Conservation (phyloP, 2,113 vertebrate genomes). For the Colaptes auratus region DNA sequence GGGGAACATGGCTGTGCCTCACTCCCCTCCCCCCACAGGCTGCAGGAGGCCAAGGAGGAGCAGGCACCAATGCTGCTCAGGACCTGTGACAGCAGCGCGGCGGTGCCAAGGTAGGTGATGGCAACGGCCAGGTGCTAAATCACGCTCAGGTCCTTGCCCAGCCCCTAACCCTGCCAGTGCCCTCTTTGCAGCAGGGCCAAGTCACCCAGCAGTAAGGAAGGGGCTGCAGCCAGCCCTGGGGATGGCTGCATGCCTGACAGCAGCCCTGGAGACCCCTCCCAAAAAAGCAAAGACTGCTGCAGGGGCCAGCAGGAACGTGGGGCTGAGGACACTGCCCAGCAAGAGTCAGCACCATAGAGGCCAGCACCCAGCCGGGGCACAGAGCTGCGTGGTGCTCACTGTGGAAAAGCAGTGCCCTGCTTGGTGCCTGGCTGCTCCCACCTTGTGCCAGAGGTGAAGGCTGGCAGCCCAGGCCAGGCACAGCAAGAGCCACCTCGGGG, state of each 20-base stretch:
- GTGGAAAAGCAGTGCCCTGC: rapidly evolving
- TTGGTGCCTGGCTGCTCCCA: not conserved
- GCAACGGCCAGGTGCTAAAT: rapidly evolving
- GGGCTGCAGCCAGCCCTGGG: not conserved
- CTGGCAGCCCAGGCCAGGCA: rapidly evolving
- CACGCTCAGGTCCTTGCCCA: rapidly evolving
- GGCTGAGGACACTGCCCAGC: not conserved
- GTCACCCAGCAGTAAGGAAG: not conserved
- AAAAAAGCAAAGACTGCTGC: constrained; percentile 67
- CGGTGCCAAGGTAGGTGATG: constrained; percentile 68
- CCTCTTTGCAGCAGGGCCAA: constrained; percentile 60
- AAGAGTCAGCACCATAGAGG: constrained; percentile 54
- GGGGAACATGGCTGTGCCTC: rapidly evolving
- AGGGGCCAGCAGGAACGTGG: not conserved
- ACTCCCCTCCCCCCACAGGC: not conserved
- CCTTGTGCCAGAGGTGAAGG: not conserved
- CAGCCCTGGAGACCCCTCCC: constrained; percentile 29
- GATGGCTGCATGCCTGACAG: not conserved
- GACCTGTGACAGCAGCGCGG: constrained; percentile 64
- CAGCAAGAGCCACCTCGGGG: not conserved
- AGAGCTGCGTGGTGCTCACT: rapidly evolving
- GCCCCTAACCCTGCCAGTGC: not conserved
- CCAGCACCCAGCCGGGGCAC: rapidly evolving
- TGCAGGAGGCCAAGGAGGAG: constrained; percentile 82
- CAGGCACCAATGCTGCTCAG: constrained; percentile 74